Evolutionary conservation across 2,113 vertebrate genomes (phyloP), one percentile per base, ranked within the genome.

Genomic region (Hoplias malabaricus): DNA sequence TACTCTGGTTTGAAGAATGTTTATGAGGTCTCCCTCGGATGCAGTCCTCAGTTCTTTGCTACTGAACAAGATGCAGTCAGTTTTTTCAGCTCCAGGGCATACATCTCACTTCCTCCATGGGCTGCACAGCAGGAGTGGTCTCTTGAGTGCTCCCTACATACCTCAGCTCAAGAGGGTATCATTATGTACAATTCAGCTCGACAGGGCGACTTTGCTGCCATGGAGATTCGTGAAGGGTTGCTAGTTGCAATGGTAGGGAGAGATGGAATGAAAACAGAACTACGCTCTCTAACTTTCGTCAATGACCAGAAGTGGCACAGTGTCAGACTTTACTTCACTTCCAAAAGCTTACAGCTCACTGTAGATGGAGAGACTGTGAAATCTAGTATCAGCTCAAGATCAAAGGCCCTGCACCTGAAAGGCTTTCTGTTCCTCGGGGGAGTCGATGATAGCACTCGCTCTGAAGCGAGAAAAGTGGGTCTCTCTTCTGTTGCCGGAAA

Each of bases 11-110:
- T 95, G 69, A 97, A 94, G 89, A 94, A 85, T 13, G 84, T 96
- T 75, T 87, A 91, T 77, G 96, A 98, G 79, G 94, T 97, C 70
- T 98, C 92, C 0, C 85, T 95, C 56, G 94, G 95, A 31, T 98
- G 96, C 83, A 98, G 87, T 73, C 93, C 95, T 27, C 94, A 96
- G 74, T 97, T 98, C 89, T 95, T 96, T 84, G 92, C 94, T 53
- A 88, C 80, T 0, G 93, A 96, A 75, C 90, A 94, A 38, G 94
- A 97, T 11, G 85, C 95, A 1, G 88, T 98, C 75, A 98, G 91
- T 87, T 96, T 98, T 83, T 98, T 98, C 85, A 99, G 95, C 83
- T 95, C 96, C 4, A 93, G 91, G 80, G 95, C 95, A 14, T 98
- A 93, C 33, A 59, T 96, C 78, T 91, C 92, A 42, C 89, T 98